phyloP scores from a whole-genome alignment of 23 tunicate genomes.

The Trididemnum miniatum region DNA sequence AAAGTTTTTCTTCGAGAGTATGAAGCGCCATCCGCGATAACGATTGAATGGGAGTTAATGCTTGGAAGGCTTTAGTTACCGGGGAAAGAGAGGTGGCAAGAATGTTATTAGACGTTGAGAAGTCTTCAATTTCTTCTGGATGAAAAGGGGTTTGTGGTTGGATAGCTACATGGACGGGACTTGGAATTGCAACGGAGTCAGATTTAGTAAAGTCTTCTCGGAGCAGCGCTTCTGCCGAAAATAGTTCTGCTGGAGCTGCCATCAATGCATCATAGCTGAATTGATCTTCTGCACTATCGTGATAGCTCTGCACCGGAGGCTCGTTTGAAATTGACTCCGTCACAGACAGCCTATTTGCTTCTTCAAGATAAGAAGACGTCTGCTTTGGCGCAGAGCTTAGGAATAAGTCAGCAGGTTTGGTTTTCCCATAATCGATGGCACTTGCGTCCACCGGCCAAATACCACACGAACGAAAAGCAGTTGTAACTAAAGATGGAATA shows the following conservation, averaged over 20 bases:
- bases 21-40: background rate
- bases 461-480: background rate
- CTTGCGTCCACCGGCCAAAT: constrained; percentile 7
- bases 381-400: background rate
- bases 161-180: background rate
- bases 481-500: background rate
- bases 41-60: background rate
- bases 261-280: background rate
- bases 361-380: background rate
- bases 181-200: too few relatives aligned
- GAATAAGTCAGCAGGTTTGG: background rate
- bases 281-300: background rate
- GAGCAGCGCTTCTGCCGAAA: background rate
- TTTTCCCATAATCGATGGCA: background rate
- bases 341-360: background rate
- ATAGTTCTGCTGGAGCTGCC: background rate
- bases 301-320: background rate
- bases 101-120: background rate
- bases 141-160: background rate
- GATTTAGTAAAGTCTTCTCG: too few relatives aligned
- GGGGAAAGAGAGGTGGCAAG: background rate
- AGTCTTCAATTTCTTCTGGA: background rate
- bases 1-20: background rate
- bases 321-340: background rate
- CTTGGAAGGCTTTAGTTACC: background rate